Percentiles rank a stretch among this genome's conserved stretches.
Conservation (phyloP, 1,140 invertebrate species). For the Rhopalosiphum padi region DNA sequence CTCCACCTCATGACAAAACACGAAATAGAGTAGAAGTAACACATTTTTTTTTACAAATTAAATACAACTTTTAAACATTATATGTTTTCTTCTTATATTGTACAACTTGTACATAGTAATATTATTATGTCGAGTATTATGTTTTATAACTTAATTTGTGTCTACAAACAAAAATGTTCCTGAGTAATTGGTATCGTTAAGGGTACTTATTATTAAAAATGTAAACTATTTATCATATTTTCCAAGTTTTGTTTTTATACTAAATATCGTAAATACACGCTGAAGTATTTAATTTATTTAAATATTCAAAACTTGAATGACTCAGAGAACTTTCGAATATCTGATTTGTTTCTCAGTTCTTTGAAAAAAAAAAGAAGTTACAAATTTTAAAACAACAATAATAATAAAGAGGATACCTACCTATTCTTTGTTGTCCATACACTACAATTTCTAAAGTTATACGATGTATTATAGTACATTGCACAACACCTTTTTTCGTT, state of each 20-base stretch:
- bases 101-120: background rate
- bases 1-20: background rate
- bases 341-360: background rate
- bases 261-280: background rate
- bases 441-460: background rate
- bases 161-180: background rate
- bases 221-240: constrained; percentile 26
- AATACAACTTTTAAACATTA: background rate
- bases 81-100: background rate
- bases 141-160: constrained; percentile 16
- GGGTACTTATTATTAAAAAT: constrained; percentile 40
- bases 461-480: background rate
- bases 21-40: background rate
- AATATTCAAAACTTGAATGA: background rate
- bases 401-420: background rate
- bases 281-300: background rate
- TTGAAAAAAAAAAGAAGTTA: background rate
- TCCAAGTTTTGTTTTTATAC: constrained; percentile 16
- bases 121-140: constrained; percentile 3
- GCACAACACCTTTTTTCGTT: background rate
- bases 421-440: background rate
- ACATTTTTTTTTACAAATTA: background rate
- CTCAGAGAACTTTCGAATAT: background rate
- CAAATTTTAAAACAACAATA: background rate
- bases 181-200: no score